These are phyloP conservation scores for Genyomyrus donnyi DNA, from an alignment of 2,113 vertebrate genomes.

Conservation along the genomic window DNA sequence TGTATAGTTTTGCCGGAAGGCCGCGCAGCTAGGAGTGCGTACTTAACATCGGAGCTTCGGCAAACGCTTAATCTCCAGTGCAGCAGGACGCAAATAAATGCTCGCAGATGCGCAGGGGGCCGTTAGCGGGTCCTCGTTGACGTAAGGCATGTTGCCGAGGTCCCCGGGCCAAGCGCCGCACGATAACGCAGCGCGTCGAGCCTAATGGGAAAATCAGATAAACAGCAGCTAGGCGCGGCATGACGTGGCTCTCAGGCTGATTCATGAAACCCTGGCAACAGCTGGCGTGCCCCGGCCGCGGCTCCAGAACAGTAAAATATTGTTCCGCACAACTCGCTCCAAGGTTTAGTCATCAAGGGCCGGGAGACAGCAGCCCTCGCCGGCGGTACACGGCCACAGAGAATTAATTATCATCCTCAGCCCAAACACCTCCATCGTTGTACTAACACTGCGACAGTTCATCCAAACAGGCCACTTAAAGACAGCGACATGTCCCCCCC, in stretches of 20 bases:
- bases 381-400: constrained; percentile 68
- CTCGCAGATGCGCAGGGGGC: constrained; percentile 4
- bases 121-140: constrained; percentile 28
- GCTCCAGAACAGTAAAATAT: constrained; percentile 80
- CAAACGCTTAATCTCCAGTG: neutral
- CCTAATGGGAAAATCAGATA: constrained; percentile 74
- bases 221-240: constrained; percentile 57
- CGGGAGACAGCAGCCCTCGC: constrained; percentile 69
- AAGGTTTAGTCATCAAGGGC: constrained; percentile 78
- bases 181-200: constrained; percentile 63
- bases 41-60: neutral
- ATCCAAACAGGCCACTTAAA: constrained; percentile 87
- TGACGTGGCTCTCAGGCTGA: constrained; percentile 61
- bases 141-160: constrained; percentile 39
- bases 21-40: neutral
- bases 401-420: constrained; percentile 88
- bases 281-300: constrained; percentile 52
- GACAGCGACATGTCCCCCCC: constrained; percentile 69
- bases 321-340: constrained; percentile 64
- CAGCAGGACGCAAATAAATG: constrained; percentile 1
- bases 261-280: constrained; percentile 70
- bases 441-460: constrained; percentile 86
- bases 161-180: constrained; percentile 52
- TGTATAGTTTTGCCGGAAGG: neutral
- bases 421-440: constrained; percentile 90